Evolutionary conservation across 2,797 vertebrate genomes (phyloP).

Genomic region (Poeciliopsis presidionis): DNA sequence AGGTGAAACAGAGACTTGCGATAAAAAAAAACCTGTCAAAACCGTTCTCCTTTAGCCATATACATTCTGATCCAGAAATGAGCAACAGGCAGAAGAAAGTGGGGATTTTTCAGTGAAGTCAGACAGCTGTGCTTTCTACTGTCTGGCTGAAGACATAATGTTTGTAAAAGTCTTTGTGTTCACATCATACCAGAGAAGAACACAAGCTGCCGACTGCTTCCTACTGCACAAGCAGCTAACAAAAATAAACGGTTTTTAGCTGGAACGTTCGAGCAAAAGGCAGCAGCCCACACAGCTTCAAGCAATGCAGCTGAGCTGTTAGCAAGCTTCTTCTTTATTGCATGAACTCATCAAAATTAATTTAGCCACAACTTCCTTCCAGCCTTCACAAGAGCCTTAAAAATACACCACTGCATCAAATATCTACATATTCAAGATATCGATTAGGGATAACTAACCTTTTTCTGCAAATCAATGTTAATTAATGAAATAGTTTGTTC

Average conservation of each 20-base stretch:
- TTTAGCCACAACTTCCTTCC: not conserved
- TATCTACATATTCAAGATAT: not conserved
- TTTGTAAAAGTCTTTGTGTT: not conserved
- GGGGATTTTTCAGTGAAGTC: not conserved
- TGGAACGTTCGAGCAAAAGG: not conserved
- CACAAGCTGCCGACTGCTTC: not conserved
- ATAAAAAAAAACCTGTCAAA: not conserved
- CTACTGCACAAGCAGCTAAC: not conserved
- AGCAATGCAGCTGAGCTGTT: not conserved
- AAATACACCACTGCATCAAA: not conserved
- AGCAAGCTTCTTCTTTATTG: not conserved
- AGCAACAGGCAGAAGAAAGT: not conserved
- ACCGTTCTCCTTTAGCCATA: not conserved
- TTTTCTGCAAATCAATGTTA: not conserved
- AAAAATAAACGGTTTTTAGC: not conserved
- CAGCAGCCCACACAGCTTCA: not conserved
- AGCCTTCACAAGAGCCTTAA: not conserved
- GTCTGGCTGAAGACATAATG: not conserved
- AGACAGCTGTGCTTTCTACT: not conserved
- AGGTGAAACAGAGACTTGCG: not conserved
- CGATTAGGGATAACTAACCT: not conserved
- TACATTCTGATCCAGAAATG: no score
- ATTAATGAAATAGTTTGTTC: not conserved
- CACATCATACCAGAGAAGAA: not conserved
- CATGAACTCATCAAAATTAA: not conserved